Evolutionary conservation across 2,797 vertebrate species (phyloP), one percentile per base, ranked within the genome.

Genomic region (Chlorospingus flavigularis): DNA sequence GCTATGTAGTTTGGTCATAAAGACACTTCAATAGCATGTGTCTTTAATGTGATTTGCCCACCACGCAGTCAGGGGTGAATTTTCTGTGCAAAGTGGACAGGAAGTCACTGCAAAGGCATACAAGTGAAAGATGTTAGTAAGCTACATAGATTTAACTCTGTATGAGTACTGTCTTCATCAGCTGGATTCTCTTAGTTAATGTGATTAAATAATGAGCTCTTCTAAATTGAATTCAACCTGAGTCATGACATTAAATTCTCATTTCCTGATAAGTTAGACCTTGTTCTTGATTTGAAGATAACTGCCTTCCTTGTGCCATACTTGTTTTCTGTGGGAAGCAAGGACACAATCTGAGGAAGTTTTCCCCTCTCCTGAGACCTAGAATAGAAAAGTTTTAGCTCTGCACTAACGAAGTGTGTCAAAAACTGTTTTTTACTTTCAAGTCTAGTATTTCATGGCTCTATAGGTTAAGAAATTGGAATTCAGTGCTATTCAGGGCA

Each of bases 1-100:
- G 5, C 5, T 14, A 1, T 6, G 7, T 63, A 39, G 8, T 57
- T 57, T 81, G 28, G 4, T 43, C 48, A 48, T 35, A 82, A 68
- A 62, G 11, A 11, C 13, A 23, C 8, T 42, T 24, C 19, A 66
- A 47, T 48, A 12, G 3, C 43, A 13, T 26, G 3, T 24, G 15
- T 48, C 28, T 65, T 78, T 60, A 55, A 43, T 2, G 10, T 57
- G 30, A 17, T 68, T 73, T 82, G 1, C 7, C 72, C 15, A 4
- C 13, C 17, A 65, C 8, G 26, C 2, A 15, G 5, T 28, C 5
- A 3, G 2, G 2, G 0, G 0, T 75, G 18, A 78, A 4, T 72
- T 90, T 92, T 65, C 50, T 42, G 9, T 33, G 57, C 25, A 23
- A 57, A 47, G 19, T 12, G 11, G 23, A 35, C 65, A 72, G 40